Conservation (phyloP, 1,140 invertebrate species). For the Ips nitidus region DNA sequence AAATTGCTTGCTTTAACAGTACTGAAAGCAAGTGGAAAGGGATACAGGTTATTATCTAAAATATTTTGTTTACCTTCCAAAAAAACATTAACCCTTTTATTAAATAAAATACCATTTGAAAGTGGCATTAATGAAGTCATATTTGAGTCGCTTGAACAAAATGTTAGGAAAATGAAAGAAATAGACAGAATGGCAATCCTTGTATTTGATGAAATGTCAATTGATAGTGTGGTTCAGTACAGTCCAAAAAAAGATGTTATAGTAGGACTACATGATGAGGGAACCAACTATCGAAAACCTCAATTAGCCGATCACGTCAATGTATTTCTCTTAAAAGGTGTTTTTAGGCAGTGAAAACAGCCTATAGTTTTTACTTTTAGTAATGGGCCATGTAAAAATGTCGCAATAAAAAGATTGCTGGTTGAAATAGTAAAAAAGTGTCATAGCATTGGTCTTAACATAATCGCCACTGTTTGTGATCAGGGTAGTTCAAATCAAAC, state of each 20-base stretch:
- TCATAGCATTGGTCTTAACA: background rate
- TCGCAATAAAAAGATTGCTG: background rate
- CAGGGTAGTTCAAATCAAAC: no score
- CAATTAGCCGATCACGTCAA: no score
- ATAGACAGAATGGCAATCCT: conserved; percentile 24
- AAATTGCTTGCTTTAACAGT: conserved; percentile 42
- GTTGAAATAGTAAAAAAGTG: conserved; percentile 34
- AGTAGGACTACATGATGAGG: conserved; percentile 17
- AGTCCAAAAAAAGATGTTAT: background rate
- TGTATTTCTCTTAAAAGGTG: no score
- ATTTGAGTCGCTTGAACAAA: conserved; percentile 14
- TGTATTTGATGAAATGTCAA: conserved; percentile 38
- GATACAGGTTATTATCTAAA: no score
- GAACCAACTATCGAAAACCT: conserved; percentile 40
- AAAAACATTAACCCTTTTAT: conserved; percentile 38
- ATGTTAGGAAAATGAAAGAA: conserved; percentile 19
- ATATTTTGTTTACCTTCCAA: background rate
- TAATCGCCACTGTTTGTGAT: no score
- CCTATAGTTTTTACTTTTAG: no score
- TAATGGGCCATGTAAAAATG: no score
- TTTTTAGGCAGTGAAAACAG: no score
- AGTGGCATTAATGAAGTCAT: conserved; percentile 42
- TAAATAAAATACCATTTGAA: conserved; percentile 40
- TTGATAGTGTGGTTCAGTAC: conserved; percentile 17
- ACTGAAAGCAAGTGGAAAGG: conserved; percentile 15